Evolutionary conservation across 2,888 invertebrate species (phyloP), one percentile per base, ranked within the genome.

Genomic region (Chymomyza caudatula): DNA sequence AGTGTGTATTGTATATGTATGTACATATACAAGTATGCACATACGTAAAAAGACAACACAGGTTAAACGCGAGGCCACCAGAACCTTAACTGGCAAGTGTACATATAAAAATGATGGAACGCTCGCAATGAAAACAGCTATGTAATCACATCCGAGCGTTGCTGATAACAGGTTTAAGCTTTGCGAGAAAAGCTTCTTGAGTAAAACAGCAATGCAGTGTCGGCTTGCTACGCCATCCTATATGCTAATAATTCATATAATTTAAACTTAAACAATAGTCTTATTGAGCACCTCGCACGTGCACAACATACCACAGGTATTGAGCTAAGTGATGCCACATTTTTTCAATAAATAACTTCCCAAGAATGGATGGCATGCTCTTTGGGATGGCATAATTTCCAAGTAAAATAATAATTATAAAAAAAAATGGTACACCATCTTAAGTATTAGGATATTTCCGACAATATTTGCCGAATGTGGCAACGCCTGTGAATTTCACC

Each of bases 121-220:
- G 17, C 15, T 47, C 8, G 13, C n/a, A 15, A 47, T 47, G 47
- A 47, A 56, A 17, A 11, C 55, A 55, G 37, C 17, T n/a, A 29
- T 29, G 29, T 60, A 64, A 59, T 49, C 61, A 63, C 59, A 54
- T 58, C 65, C 60, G 56, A 17, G 37, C 49, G 51, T 47, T 52
- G 47, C 61, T 78, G 81, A 80, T 84, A 80, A 84, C 79, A 80
- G 79, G 79, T 78, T 78, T 80, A 66, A 71, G 84, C 72, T 74
- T 47, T 62, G 22, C 11, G 67, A 61, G 52, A 23, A 53, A 56
- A 80, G 78, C 81, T 80, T 68, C 67, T 13, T 19, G 15, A 6
- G 13, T 5, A 15, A 19, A 15, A 47, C 47, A 47, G 47, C 19
- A 19, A 47, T 19, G 47, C 17, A 6, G 44, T 44, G 13, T 5